Evolutionary conservation across 1,140 invertebrate genomes (phyloP), one percentile per base, ranked within the genome.

Genomic region (Tetraneura akinire): DNA sequence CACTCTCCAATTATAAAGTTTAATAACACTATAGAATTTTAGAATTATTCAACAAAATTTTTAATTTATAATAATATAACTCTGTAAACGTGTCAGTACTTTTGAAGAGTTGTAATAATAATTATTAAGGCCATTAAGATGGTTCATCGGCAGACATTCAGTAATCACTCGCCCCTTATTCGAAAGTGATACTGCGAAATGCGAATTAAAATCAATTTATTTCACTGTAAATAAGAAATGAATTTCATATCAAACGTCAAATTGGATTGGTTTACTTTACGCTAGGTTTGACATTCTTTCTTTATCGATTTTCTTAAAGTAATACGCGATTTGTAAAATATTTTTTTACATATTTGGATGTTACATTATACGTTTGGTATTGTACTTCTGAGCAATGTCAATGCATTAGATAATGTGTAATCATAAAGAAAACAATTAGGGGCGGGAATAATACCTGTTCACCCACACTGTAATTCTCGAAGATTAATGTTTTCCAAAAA

Each of bases 361-460:
- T 37, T n/a, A 37, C 8, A 37, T 37, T 37, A 37, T n/a, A n/a
- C n/a, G n/a, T n/a, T n/a, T n/a, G n/a, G n/a, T n/a, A n/a, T 37
- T 37, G 8, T 37, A 37, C 3, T 57, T 57, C 9, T 62, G 3
- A 29, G 29, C 14, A 32, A 14, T 62, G 8, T 29, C 23, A 29
- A 14, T 13, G 42, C 8, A 18, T 29, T 70, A 29, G 68, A 70
- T 71, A 71, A n/a, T 71, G 11, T 76, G 51, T 57, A 76, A 76
- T 78, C 51, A 78, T 78, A 78, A 78, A 42, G 73, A 78, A 55
- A 76, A 78, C 74, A 78, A 62, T 78, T 78, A 78, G 74, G 74
- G 74, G 55, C 55, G 74, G 74, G 74, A 78, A 78, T 78, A 78
- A 78, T 78, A 78, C 74, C 74, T 78, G 74, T 78, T 78, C 74